Conservation (phyloP, 1,140 invertebrate species). For the Druon quercuslanigerum region DNA sequence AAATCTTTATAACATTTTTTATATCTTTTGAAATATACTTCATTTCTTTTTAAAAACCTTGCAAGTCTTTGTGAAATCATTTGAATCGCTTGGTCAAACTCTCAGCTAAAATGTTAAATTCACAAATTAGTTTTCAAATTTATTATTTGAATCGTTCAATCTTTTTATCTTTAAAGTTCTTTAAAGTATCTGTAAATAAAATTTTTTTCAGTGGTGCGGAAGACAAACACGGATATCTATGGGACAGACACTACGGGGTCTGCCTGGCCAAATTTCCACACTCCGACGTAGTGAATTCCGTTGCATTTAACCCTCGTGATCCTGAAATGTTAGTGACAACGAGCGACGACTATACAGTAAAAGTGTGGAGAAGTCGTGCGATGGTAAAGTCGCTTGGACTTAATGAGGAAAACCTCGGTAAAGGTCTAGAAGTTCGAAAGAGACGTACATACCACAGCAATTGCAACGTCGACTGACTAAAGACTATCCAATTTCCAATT, state of each 20-base stretch:
- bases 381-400: constrained; percentile 71
- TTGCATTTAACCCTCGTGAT: constrained; percentile 90
- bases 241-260: constrained; percentile 91
- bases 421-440: constrained; percentile 71
- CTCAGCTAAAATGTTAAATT: no score
- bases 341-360: constrained; percentile 89
- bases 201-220: constrained; percentile 84
- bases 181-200: no score
- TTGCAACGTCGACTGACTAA: constrained; percentile 72
- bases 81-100: no score
- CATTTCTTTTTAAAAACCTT: no score
- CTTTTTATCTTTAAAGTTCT: no score
- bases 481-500: constrained; percentile 71
- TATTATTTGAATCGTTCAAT: no score
- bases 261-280: constrained; percentile 88
- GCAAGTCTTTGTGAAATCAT: no score
- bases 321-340: constrained; percentile 91
- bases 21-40: no score
- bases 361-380: constrained; percentile 81
- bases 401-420: constrained; percentile 60
- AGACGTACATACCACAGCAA: constrained; percentile 63
- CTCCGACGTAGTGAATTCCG: constrained; percentile 89
- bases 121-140: no score
- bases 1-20: no score
- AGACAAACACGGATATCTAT: constrained; percentile 89